phyloP scores from a whole-genome alignment of 64 coral and sea anemone genomes.

The Hydrozoanthus tunicans region DNA sequence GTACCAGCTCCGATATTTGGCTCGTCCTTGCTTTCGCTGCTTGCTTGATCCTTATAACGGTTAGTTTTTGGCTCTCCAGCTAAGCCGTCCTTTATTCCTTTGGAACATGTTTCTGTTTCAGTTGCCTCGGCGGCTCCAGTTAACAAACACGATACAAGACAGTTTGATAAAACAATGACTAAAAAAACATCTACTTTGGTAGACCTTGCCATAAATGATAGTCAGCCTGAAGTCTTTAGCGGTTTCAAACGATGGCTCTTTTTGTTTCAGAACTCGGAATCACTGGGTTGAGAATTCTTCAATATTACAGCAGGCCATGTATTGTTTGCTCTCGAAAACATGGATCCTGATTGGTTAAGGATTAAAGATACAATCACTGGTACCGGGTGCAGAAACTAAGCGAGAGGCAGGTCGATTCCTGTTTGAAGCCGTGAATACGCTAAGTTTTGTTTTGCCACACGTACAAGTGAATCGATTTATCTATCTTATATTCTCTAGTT shows the following conservation, averaged over 20 bases:
- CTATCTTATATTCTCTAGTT: background rate
- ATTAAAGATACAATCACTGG: background rate
- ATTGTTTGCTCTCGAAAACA: background rate
- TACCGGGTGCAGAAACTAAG: background rate
- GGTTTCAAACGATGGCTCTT: background rate
- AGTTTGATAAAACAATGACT: background rate
- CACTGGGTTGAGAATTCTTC: background rate
- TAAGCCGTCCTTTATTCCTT: background rate
- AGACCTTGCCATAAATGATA: conserved; percentile 15
- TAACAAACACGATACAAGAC: background rate
- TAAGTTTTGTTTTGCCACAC: background rate
- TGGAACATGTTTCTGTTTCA: conserved; percentile 21
- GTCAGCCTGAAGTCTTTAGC: background rate
- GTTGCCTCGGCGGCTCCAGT: background rate
- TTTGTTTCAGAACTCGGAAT: background rate
- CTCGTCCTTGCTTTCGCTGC: background rate
- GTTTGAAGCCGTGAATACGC: background rate
- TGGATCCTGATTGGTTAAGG: conserved; percentile 13
- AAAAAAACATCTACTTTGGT: background rate
- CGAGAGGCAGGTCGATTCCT: background rate
- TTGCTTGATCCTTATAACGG: background rate
- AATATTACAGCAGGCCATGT: background rate
- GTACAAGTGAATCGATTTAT: background rate
- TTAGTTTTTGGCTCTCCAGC: background rate
- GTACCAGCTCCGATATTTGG: background rate